Evolutionary conservation across 2,888 invertebrate species (phyloP).

Genomic region (Campoletis raptor): DNA sequence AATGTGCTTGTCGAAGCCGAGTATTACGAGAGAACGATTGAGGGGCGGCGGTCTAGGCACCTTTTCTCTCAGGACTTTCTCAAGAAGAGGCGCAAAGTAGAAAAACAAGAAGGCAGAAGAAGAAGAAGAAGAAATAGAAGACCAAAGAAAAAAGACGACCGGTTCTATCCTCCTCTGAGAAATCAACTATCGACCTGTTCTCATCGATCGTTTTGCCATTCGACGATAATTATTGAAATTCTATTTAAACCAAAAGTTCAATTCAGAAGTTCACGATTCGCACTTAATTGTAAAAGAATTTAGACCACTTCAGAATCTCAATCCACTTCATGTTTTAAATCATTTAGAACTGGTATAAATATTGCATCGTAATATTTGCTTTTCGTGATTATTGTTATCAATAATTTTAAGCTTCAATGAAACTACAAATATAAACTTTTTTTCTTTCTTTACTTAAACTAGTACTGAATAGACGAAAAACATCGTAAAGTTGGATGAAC

Average conservation of each 20-base stretch:
- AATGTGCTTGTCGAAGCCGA: constrained; percentile 76
- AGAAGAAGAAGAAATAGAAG: constrained; percentile 11
- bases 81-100: constrained; percentile 7
- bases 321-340: not conserved
- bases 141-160: not conserved
- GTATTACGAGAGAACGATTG: constrained; percentile 66
- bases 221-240: constrained; percentile 27
- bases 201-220: constrained; percentile 36
- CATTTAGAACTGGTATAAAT: not conserved
- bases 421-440: not conserved
- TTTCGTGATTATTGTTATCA: not conserved
- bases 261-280: constrained; percentile 4
- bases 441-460: not conserved
- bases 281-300: not conserved
- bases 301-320: not conserved
- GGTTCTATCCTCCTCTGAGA: constrained; percentile 29
- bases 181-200: constrained; percentile 55
- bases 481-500: not conserved
- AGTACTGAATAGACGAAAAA: not conserved
- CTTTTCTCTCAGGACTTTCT: constrained; percentile 63
- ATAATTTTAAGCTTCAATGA: not conserved
- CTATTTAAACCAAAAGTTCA: not conserved
- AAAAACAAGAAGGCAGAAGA: not conserved
- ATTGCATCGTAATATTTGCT: not conserved
- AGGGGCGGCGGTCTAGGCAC: constrained; percentile 50